Percentiles rank a stretch among this genome's conserved stretches.
Conservation (phyloP, 2,113 vertebrate species). For the Megaceryle torquata region DNA sequence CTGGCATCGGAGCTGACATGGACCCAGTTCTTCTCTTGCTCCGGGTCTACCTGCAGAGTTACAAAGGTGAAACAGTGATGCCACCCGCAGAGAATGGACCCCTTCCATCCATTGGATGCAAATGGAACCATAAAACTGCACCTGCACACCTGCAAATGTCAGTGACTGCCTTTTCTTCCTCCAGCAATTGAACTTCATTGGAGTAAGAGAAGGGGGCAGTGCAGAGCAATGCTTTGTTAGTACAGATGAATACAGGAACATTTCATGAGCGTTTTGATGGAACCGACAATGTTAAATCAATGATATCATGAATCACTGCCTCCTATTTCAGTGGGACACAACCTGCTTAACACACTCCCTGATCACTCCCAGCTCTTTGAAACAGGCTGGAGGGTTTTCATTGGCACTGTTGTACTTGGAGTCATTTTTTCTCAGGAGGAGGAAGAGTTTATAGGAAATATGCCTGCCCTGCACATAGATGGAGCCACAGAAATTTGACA, state of each 20-base stretch:
- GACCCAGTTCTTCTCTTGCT: constrained; percentile 71
- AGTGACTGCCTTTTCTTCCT: not conserved
- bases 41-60: constrained; percentile 51
- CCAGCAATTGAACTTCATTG: not conserved
- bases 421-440: not conserved
- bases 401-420: not conserved
- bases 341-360: not conserved
- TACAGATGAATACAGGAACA: not conserved
- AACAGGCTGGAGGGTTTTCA: not conserved
- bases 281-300: not conserved
- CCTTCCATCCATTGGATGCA: accelerated
- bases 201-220: not conserved
- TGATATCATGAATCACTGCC: not conserved
- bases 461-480: not conserved
- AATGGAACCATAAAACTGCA: not conserved
- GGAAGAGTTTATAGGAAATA: not conserved
- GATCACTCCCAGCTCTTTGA: not conserved
- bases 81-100: accelerated
- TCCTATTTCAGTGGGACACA: not conserved
- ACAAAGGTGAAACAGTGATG: not conserved
- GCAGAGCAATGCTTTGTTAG: not conserved
- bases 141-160: not conserved
- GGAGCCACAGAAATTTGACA: not conserved
- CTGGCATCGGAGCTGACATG: constrained; percentile 72
- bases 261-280: not conserved